Conservation (phyloP, 2,113 vertebrate species). For the Telmatochromis sp. region DNA sequence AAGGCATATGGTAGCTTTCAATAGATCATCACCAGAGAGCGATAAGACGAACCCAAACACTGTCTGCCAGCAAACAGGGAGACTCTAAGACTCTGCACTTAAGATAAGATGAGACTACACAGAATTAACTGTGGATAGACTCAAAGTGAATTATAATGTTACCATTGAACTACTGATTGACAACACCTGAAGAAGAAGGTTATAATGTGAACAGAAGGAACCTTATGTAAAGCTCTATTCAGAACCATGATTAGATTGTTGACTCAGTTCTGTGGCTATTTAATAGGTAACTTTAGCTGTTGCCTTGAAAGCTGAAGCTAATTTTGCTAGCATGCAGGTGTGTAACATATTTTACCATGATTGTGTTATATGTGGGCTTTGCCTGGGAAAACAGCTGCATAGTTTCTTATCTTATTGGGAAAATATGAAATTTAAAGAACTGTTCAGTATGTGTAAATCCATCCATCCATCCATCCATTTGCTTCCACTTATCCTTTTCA, state of each 20-base stretch:
- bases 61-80: not conserved
- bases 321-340: not conserved
- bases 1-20: not conserved
- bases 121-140: not conserved
- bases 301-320: not conserved
- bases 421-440: not conserved
- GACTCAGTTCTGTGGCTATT: not conserved
- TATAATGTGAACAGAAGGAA: not conserved
- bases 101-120: not conserved
- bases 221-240: not conserved
- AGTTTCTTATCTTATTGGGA: not conserved
- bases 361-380: not conserved
- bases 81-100: not conserved
- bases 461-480: too few relatives aligned
- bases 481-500: too few relatives aligned
- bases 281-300: not conserved
- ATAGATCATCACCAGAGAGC: not conserved
- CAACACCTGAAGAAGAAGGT: not conserved
- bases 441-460: not conserved
- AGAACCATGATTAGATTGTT: rapidly evolving
- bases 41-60: not conserved
- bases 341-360: not conserved
- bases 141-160: not conserved
- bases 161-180: not conserved
- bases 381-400: not conserved